phyloP scores from a whole-genome alignment of 2,113 vertebrate species.

The Nycticorax nycticorax region DNA sequence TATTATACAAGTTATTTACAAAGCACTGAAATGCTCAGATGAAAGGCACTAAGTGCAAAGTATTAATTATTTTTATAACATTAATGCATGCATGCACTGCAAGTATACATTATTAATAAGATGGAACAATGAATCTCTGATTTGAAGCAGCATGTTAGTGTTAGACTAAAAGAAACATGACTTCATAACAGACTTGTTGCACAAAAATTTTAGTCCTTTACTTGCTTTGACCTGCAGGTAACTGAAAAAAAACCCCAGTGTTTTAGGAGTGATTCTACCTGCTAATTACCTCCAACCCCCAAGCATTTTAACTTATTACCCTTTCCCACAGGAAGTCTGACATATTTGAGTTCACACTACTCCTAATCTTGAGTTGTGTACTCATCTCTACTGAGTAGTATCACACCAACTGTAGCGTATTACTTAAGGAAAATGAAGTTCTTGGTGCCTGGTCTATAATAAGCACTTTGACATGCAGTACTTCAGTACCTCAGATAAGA shows the following conservation, averaged over 20 bases:
- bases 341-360: not conserved
- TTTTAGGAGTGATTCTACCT: not conserved
- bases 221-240: constrained; percentile 54
- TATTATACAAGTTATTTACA: not conserved
- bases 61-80: constrained; percentile 16
- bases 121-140: constrained; percentile 10
- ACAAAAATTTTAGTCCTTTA: constrained; percentile 14
- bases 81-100: not conserved
- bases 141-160: constrained; percentile 1
- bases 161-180: not conserved
- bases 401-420: not conserved
- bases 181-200: not conserved
- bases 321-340: constrained; percentile 22
- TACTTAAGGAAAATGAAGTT: not conserved
- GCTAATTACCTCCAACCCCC: not conserved
- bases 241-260: not conserved
- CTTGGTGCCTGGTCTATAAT: not conserved
- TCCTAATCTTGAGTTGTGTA: not conserved
- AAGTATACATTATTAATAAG: not conserved
- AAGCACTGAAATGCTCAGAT: constrained; percentile 13
- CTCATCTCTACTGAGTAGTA: not conserved
- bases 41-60: constrained; percentile 27
- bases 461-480: not conserved
- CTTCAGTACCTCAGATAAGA: not conserved
- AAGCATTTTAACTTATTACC: not conserved